A percentile compares a stretch with the other conserved stretches of the same genome.
Evolutionary conservation across 2,888 invertebrate genomes (phyloP).

Genomic region (Endotricha flammealis): DNA sequence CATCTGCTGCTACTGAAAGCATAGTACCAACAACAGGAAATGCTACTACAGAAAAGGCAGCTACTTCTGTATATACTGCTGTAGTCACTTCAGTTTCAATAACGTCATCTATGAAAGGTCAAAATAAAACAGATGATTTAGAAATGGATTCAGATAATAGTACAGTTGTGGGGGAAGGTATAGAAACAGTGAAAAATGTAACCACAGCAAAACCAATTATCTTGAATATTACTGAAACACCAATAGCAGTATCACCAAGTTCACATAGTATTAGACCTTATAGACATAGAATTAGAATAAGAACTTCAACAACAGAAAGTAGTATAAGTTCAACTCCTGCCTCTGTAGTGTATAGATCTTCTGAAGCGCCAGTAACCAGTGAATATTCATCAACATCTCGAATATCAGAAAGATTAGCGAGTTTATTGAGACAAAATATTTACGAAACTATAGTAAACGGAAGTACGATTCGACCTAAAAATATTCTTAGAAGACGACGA

Average conservation of each 20-base stretch:
- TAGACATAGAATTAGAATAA: constrained; percentile 59
- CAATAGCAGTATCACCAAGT: constrained; percentile 25
- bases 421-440: constrained; percentile 43
- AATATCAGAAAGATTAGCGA: constrained; percentile 48
- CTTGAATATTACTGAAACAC: constrained; percentile 44
- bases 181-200: constrained; percentile 29
- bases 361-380: constrained; percentile 48
- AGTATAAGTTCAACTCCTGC: constrained; percentile 32
- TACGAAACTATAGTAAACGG: constrained; percentile 41
- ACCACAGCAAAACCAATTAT: constrained; percentile 32
- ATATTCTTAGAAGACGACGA: constrained; percentile 53
- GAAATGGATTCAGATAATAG: constrained; percentile 40
- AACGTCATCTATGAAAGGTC: constrained; percentile 70
- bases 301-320: constrained; percentile 61
- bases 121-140: constrained; percentile 57
- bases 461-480: constrained; percentile 47
- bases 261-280: constrained; percentile 35
- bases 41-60: constrained; percentile 61
- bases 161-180: constrained; percentile 33
- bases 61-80: constrained; percentile 72
- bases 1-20: constrained; percentile 50
- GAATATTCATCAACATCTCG: constrained; percentile 42
- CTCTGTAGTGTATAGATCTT: constrained; percentile 31
- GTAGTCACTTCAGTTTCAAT: constrained; percentile 75
- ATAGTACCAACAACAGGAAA: constrained; percentile 35